Base-by-base conservation (phyloP, 2,113 vertebrate species). In the Ursus arctos region DNA sequence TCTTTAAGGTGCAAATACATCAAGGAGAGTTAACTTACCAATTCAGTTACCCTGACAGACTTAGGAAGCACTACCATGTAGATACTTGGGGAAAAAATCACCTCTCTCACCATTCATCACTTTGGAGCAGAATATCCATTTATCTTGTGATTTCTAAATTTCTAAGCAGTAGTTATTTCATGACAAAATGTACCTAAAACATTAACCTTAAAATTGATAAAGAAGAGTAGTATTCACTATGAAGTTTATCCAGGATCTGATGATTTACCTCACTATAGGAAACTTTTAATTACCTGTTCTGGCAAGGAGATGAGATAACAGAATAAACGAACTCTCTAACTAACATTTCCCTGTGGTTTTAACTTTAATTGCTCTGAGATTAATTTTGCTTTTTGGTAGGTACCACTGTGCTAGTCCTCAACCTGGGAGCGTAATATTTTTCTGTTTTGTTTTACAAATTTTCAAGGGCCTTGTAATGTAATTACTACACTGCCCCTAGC, bases 351-450 rank as follows among this genome's bases (percentile, higher is more conserved):
- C 57, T 71, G 43, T 83, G 88, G 47, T 86, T 97, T 94, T 97
- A 97, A 71, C 61, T 97, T 94, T 79, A 94, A 91, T 82, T 96
- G 71, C 63, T 92, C 67, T 79, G 85, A 95, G 77, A 92, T 97
- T 97, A 88, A 95, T 96, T 97, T 94, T 86, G 33, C 43, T 55
- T 87, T 97, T 88, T 94, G 86, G 49, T 95, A 10, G 3, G 36
- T 83, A 91, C 57, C 61, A 89, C 74, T 97, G 79, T 93, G 88
- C 15, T 93, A 72, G n/a, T 2, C 63, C 77, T 88, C 55, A 94
- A 80, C n/a, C 59, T 96, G 67, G 40, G n/a, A 94, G 65, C 43
- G 49, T 22, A 76, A 79, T 94, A 12, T 69, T 97, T 97, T 94
- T 77, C 63, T 96, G 40, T 96, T 94, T 96, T 96, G 67, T 85